Evolutionary conservation across 1,140 invertebrate genomes (phyloP).

Genomic region (Globodera rostochiensis): DNA sequence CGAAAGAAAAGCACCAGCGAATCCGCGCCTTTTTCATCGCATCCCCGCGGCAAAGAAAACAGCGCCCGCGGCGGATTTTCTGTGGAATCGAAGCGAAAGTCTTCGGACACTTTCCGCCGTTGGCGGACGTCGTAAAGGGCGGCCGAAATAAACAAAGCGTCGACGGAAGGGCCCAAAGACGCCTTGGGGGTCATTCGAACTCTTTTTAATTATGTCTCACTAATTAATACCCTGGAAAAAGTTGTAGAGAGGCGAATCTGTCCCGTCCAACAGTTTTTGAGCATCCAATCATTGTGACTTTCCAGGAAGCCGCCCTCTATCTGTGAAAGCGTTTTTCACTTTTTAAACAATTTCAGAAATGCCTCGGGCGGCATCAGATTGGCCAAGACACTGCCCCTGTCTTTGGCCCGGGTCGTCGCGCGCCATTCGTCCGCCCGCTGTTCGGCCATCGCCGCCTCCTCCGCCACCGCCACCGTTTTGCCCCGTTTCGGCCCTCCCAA

Average conservation of each 20-base stretch:
- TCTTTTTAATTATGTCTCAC: too few species aligned
- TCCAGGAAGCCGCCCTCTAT: background rate
- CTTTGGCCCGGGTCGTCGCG: background rate
- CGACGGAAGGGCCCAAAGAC: conserved; percentile 48
- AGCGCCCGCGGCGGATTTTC: conserved; percentile 28
- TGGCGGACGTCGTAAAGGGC: conserved; percentile 55
- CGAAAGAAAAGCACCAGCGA: conserved; percentile 40
- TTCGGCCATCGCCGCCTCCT: background rate
- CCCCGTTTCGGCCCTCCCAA: background rate
- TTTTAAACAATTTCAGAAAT: conserved; percentile 20
- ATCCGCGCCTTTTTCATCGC: conserved; percentile 21
- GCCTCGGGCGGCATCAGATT: conserved; percentile 1
- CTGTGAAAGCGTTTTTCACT: conserved; percentile 18
- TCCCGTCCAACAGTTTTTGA: background rate
- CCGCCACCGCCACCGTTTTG: background rate
- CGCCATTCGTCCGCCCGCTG: conserved; percentile 4
- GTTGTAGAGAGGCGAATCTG: conserved; percentile 40
- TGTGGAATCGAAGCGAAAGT: conserved; percentile 58
- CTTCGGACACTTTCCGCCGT: conserved; percentile 54
- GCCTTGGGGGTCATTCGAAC: conserved; percentile 23
- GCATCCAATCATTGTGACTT: background rate
- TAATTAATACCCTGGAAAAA: conserved; percentile 35
- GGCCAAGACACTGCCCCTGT: background rate
- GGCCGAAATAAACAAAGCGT: conserved; percentile 54
- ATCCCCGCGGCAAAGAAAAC: conserved; percentile 31